Conservation (phyloP, 1,140 invertebrate genomes). For the Bombus superbus region DNA sequence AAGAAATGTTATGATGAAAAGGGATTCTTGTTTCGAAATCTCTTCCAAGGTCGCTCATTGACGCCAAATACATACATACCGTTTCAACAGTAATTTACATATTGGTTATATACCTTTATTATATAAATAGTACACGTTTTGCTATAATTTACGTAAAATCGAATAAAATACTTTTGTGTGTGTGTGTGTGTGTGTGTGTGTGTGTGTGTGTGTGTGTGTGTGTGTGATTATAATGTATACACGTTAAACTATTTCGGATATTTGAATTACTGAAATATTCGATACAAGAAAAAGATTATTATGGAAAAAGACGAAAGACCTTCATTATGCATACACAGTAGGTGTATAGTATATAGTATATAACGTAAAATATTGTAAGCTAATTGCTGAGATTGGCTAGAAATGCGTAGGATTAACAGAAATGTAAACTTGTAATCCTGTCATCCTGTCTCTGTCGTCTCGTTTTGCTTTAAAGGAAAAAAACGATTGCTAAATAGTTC, state of each 20-base stretch:
- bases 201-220: too few species aligned
- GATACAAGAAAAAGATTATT: not conserved
- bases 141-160: not conserved
- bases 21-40: constrained; percentile 20
- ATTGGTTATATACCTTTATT: constrained; percentile 1
- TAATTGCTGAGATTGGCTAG: constrained; percentile 35
- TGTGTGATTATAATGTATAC: too few species aligned
- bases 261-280: not conserved
- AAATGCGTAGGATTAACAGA: constrained; percentile 48
- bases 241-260: not conserved
- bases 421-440: constrained; percentile 22
- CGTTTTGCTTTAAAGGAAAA: constrained; percentile 38
- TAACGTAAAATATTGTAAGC: not conserved
- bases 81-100: constrained; percentile 3
- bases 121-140: not conserved
- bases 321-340: too few species aligned
- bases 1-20: constrained; percentile 16
- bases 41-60: constrained; percentile 44
- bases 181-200: too few species aligned
- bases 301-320: not conserved
- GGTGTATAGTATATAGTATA: not conserved
- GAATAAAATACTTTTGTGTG: not conserved
- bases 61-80: not conserved
- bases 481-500: constrained; percentile 12
- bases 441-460: constrained; percentile 1